Percentiles rank a stretch among this genome's conserved stretches.
Evolutionary conservation across 2,888 invertebrate genomes (phyloP).

Genomic region (Netelia inedita): DNA sequence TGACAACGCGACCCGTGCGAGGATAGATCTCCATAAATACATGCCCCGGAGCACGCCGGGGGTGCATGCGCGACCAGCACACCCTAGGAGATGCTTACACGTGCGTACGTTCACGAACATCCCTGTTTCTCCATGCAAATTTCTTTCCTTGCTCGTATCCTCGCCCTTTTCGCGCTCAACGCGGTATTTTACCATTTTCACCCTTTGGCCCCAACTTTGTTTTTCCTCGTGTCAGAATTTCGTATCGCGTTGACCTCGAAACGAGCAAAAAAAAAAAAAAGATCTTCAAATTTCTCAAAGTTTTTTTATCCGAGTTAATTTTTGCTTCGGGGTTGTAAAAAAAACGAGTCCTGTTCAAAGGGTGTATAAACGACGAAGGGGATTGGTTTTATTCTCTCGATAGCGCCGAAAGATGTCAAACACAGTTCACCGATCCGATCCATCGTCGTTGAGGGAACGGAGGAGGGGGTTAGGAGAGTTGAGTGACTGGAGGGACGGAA

Average conservation of each 20-base stretch:
- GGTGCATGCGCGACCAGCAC: constrained; percentile 54
- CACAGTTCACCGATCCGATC: constrained; percentile 58
- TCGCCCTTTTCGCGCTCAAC: constrained; percentile 1
- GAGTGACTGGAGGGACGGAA: constrained; percentile 56
- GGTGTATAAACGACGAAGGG: constrained; percentile 42
- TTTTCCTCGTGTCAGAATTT: background rate
- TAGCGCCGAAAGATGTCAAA: constrained; percentile 69
- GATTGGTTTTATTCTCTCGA: constrained; percentile 44
- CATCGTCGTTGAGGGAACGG: constrained; percentile 45
- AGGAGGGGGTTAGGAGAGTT: constrained; percentile 29
- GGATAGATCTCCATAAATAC: constrained; percentile 72
- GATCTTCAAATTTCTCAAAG: background rate
- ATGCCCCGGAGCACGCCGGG: constrained; percentile 68
- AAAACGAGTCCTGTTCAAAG: constrained; percentile 16
- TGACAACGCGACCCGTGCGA: constrained; percentile 53
- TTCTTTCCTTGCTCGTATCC: background rate
- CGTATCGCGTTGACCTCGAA: background rate
- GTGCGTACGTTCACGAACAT: constrained; percentile 1
- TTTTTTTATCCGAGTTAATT: background rate
- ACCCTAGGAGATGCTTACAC: background rate
- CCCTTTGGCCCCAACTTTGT: background rate
- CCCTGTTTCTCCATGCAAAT: background rate
- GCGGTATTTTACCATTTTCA: background rate
- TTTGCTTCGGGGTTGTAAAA: constrained; percentile 5
- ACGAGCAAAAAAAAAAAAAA: background rate